Conservation (phyloP, 2,888 invertebrate species). For the Furcula furcula region DNA sequence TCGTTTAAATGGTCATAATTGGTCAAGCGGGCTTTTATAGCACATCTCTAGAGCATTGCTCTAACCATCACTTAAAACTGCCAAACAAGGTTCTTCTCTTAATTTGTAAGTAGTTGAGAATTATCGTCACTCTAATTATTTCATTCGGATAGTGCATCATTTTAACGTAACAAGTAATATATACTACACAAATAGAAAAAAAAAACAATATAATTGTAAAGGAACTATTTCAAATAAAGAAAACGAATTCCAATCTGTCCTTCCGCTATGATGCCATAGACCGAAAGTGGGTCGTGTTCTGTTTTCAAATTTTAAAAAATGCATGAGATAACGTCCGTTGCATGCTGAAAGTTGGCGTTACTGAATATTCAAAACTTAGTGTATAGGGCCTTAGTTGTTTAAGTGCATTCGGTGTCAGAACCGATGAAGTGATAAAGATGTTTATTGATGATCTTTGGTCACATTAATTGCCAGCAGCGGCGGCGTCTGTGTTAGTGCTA, state of each 20-base stretch:
- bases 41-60: conserved; percentile 61
- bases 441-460: conserved; percentile 79
- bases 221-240: no score
- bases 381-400: conserved; percentile 60
- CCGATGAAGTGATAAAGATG: conserved; percentile 79
- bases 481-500: conserved; percentile 67
- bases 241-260: no score
- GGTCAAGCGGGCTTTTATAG: conserved; percentile 56
- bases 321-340: conserved; percentile 27
- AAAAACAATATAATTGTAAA: no score
- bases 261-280: no score
- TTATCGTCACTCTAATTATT: conserved; percentile 25
- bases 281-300: conserved; percentile 31
- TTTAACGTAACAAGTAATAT: no score
- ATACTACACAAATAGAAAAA: no score
- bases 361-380: conserved; percentile 67
- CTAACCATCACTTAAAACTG: conserved; percentile 31
- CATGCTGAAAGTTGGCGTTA: conserved; percentile 66
- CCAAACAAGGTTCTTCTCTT: conserved; percentile 20
- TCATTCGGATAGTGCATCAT: no score
- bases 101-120: conserved; percentile 15
- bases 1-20: conserved; percentile 77
- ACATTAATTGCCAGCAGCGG: conserved; percentile 77
- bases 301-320: conserved; percentile 42
- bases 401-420: conserved; percentile 65